These are phyloP conservation scores for Psephotus haematonotus DNA, from an alignment of 2,113 vertebrate genomes.

Conservation along the genomic window DNA sequence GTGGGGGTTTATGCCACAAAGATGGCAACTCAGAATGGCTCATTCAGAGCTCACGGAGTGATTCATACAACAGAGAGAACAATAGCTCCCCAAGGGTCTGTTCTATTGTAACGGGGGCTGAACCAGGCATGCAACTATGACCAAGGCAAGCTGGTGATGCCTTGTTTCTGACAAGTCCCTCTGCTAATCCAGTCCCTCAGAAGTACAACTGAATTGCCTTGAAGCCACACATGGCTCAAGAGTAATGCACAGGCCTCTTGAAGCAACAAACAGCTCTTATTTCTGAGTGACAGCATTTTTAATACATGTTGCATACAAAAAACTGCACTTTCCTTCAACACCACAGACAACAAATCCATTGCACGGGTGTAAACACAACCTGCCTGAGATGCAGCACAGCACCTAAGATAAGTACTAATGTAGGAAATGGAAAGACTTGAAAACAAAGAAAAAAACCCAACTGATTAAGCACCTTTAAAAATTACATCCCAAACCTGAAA, in stretches of 20 bases:
- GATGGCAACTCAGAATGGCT: background rate
- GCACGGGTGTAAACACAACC: background rate
- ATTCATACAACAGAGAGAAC: background rate
- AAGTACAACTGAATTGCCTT: background rate
- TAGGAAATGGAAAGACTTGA: background rate
- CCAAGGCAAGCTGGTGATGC: background rate
- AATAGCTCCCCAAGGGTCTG: background rate
- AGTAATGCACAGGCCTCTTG: background rate
- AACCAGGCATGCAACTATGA: background rate
- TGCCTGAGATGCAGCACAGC: background rate
- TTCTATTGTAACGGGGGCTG: background rate
- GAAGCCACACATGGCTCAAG: background rate
- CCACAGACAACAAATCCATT: background rate
- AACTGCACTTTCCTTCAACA: background rate
- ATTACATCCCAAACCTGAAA: background rate
- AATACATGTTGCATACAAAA: background rate
- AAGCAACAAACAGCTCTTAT: background rate
- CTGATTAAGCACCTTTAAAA: background rate
- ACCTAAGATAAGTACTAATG: background rate
- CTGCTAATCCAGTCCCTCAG: background rate
- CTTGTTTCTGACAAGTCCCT: background rate
- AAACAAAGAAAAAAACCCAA: background rate
- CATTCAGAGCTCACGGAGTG: background rate
- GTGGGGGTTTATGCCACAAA: background rate
- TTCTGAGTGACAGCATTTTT: background rate